These are phyloP conservation scores for Eolophus roseicapilla DNA, from an alignment of 2,113 vertebrate species.

Conservation along the genomic window DNA sequence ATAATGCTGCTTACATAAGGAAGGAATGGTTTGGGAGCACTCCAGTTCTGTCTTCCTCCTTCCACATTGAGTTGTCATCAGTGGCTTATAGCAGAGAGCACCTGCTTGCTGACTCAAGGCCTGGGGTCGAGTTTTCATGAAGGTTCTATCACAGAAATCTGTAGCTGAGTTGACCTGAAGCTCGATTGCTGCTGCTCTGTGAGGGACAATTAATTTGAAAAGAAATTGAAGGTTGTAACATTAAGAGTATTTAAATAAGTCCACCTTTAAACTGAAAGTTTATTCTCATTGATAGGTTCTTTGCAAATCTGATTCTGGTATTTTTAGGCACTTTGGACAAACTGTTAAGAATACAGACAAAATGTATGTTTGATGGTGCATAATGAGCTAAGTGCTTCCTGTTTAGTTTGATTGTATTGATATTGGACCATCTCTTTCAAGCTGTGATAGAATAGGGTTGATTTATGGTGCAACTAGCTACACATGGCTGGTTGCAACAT, in stretches of 20 bases:
- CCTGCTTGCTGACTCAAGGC: constrained; percentile 32
- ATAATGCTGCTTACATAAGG: constrained; percentile 4
- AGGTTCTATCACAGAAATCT: neutral
- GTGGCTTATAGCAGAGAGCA: constrained; percentile 1
- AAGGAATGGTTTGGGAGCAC: neutral
- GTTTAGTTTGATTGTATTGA: neutral
- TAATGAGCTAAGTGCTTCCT: neutral
- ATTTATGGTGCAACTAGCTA: neutral
- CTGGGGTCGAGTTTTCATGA: neutral
- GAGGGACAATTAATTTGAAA: neutral
- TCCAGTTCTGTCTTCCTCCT: constrained; percentile 23
- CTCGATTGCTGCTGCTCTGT: neutral
- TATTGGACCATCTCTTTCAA: neutral
- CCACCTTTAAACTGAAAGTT: neutral
- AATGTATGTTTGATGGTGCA: neutral
- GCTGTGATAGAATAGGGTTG: neutral
- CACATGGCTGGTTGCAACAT: neutral
- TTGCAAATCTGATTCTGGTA: neutral
- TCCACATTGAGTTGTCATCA: neutral
- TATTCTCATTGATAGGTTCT: neutral
- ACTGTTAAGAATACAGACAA: neutral
- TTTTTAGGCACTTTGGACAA: neutral
- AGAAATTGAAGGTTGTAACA: neutral
- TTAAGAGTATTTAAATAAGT: neutral
- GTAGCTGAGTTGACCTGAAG: neutral